Evolutionary conservation across 2,113 vertebrate species (phyloP).

Genomic region (Chamaetylas fuelleborni): DNA sequence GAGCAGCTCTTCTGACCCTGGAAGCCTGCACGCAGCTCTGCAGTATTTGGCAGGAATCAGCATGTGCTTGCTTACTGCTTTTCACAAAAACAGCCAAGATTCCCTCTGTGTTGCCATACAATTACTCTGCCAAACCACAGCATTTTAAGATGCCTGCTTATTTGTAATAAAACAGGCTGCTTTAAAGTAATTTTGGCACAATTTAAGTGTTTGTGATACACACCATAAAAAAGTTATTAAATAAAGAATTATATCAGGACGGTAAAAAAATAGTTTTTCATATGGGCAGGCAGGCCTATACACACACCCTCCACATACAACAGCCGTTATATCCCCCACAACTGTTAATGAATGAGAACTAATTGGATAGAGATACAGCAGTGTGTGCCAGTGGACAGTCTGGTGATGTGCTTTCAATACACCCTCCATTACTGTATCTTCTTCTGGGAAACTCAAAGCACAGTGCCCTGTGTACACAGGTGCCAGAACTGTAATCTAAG

Average conservation of each 20-base stretch:
- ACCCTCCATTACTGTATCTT: background rate
- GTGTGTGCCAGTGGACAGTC: background rate
- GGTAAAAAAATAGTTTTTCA: background rate
- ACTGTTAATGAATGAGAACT: background rate
- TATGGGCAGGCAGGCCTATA: background rate
- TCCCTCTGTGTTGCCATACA: background rate
- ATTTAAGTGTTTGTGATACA: background rate
- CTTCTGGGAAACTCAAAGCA: background rate
- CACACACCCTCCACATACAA: background rate
- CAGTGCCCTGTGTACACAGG: background rate
- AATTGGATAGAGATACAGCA: background rate
- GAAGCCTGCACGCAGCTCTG: background rate
- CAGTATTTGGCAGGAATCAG: accelerated
- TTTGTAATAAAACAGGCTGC: background rate
- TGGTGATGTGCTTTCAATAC: background rate
- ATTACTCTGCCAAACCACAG: background rate
- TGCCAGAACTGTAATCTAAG: background rate
- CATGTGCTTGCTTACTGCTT: background rate
- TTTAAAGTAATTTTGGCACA: background rate
- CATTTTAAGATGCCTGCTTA: background rate
- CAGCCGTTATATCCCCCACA: background rate
- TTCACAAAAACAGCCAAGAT: background rate
- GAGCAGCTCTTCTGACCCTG: background rate
- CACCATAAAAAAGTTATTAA: background rate
- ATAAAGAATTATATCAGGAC: background rate